A percentile compares a stretch with the other conserved stretches of the same genome.
Conservation (phyloP, 2,113 vertebrate genomes). For the Heterochromis multidens region DNA sequence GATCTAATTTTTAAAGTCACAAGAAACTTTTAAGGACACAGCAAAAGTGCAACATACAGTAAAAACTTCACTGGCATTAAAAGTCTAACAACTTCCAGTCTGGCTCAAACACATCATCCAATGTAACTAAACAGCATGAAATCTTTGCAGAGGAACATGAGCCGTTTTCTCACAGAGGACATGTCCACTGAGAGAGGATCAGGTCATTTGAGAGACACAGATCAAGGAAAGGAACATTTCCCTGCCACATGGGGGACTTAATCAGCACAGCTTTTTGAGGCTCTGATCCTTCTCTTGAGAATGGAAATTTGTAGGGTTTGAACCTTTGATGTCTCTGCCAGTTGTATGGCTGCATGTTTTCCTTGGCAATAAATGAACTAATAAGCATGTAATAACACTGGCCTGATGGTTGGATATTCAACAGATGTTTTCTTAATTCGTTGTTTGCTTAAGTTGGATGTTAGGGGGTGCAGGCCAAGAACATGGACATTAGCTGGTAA, state of each 20-base stretch:
- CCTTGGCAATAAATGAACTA: constrained; percentile 16
- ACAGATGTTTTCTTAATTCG: constrained; percentile 38
- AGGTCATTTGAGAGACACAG: constrained; percentile 25
- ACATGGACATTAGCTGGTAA: not conserved
- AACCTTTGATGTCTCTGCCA: constrained; percentile 51
- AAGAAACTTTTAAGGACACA: constrained; percentile 7
- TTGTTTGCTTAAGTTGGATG: constrained; percentile 1
- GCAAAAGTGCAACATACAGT: not conserved
- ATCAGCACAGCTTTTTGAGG: constrained; percentile 28
- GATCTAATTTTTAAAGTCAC: not conserved
- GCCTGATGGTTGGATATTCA: not conserved
- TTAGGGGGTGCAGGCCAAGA: not conserved
- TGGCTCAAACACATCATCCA: not conserved
- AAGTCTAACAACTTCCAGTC: not conserved
- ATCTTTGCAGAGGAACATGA: not conserved
- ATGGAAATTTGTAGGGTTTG: not conserved
- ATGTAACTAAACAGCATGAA: constrained; percentile 26
- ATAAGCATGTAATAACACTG: constrained; percentile 28
- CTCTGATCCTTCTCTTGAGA: constrained; percentile 37
- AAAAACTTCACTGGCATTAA: not conserved
- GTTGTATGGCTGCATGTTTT: not conserved
- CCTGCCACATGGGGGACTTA: constrained; percentile 34
- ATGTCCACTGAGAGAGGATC: constrained; percentile 12
- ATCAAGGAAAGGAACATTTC: constrained; percentile 39
- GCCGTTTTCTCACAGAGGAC: constrained; percentile 6